Percentiles rank a stretch among this genome's conserved stretches.
Evolutionary conservation across 1,140 invertebrate species (phyloP).

Genomic region (Megalonaias nervosa): DNA sequence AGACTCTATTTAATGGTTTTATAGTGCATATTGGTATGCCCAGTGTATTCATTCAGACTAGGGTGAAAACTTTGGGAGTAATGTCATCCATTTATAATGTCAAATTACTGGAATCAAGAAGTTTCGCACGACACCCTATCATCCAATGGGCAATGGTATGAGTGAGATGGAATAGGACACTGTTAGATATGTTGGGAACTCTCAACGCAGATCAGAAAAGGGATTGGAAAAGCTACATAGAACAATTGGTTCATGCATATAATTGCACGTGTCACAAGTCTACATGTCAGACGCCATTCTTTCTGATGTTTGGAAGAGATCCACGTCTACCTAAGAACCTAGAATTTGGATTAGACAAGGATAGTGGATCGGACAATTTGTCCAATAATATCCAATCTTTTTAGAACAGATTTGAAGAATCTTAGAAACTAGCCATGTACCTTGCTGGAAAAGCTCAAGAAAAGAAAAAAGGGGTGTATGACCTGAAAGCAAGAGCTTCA

Average conservation of each 20-base stretch:
- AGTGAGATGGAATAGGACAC: slow-evolving; percentile 10
- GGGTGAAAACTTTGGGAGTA: slow-evolving; percentile 36
- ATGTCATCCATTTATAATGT: slow-evolving; percentile 27
- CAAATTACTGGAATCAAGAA: slow-evolving; percentile 8
- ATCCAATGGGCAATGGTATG: slow-evolving; percentile 2
- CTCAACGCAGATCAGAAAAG: slow-evolving; percentile 2
- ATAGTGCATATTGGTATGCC: slow-evolving; percentile 30
- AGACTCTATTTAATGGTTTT: slow-evolving; percentile 28
- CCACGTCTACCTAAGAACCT: slow-evolving; percentile 8
- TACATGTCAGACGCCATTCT: too few relatives aligned
- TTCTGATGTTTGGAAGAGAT: too few relatives aligned
- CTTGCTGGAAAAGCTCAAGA: neutral
- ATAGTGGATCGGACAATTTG: neutral
- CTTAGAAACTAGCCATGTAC: too few relatives aligned
- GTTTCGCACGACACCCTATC: neutral
- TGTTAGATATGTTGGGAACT: slow-evolving; percentile 13
- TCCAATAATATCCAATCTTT: too few relatives aligned
- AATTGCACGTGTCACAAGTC: too few relatives aligned
- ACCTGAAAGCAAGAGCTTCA: slow-evolving; percentile 22
- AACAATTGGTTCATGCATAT: neutral
- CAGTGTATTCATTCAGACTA: slow-evolving; percentile 21
- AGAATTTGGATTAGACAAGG: slow-evolving; percentile 10
- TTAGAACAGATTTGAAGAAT: too few relatives aligned
- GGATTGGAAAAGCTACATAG: slow-evolving; percentile 22
- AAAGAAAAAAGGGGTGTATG: slow-evolving; percentile 14